phyloP scores from a whole-genome alignment of 2,797 vertebrate genomes.

The Adelosebastes latens region DNA sequence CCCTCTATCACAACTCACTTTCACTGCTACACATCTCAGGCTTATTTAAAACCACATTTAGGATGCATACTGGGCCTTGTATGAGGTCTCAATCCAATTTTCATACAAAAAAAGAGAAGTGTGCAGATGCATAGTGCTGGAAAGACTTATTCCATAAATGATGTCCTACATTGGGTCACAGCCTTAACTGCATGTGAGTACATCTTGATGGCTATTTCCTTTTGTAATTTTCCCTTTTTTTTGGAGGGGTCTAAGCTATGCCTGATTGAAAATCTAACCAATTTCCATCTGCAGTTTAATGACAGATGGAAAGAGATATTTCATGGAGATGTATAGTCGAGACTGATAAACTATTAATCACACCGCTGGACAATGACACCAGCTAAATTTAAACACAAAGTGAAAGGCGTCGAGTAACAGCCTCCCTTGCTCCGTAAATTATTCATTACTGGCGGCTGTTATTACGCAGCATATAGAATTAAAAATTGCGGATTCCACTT shows the following conservation, averaged over 20 bases:
- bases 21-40: conserved; percentile 30
- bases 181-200: conserved; percentile 30
- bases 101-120: conserved; percentile 1
- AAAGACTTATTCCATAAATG: conserved; percentile 34
- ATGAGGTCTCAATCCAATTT: conserved; percentile 44
- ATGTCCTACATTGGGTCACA: conserved; percentile 29
- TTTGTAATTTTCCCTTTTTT: conserved; percentile 27
- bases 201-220: conserved; percentile 40
- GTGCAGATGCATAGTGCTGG: background rate
- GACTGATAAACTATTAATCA: conserved; percentile 78
- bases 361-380: conserved; percentile 70
- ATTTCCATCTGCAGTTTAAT: conserved; percentile 64
- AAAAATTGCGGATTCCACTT: conserved; percentile 57
- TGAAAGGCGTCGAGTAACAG: conserved; percentile 35
- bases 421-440: conserved; percentile 62
- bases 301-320: conserved; percentile 68
- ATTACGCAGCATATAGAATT: conserved; percentile 66
- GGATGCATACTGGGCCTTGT: conserved; percentile 14
- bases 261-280: conserved; percentile 69
- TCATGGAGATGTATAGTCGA: conserved; percentile 65
- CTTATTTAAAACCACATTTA: conserved; percentile 53
- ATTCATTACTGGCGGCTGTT: conserved; percentile 69
- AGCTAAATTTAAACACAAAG: conserved; percentile 78
- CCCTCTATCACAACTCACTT: conserved; percentile 35
- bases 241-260: conserved; percentile 2